Conservation (phyloP, 2,113 vertebrate species). For the Hystrix cristata region DNA sequence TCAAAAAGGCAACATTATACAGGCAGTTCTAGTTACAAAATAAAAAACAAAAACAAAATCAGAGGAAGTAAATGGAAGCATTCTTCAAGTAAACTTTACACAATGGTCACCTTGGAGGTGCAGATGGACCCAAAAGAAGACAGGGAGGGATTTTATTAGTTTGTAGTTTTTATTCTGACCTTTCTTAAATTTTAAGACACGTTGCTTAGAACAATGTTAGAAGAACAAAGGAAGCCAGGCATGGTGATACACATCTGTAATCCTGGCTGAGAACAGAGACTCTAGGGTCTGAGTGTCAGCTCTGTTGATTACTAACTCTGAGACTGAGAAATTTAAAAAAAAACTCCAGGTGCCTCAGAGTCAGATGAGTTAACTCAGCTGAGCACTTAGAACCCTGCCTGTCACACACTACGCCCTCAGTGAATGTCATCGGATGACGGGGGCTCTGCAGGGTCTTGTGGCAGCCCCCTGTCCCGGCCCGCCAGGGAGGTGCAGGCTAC, state of each 20-base stretch:
- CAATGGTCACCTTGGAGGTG: not conserved
- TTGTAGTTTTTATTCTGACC: not conserved
- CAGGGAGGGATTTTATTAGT: not conserved
- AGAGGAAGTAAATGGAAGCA: not conserved
- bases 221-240: not conserved
- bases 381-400: not conserved
- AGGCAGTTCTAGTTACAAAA: not conserved
- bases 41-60: not conserved
- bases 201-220: not conserved
- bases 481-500: too few species aligned
- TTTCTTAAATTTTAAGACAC: slow-evolving; percentile 24
- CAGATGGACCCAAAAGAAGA: not conserved
- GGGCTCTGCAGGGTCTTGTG: not conserved
- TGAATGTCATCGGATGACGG: too few species aligned
- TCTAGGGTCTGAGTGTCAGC: not conserved
- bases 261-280: not conserved
- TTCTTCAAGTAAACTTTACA: not conserved
- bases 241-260: not conserved
- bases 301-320: not conserved
- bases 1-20: not conserved
- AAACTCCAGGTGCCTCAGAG: not conserved
- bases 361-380: not conserved
- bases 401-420: not conserved
- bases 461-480: too few species aligned
- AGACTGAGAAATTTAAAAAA: not conserved